These are phyloP conservation scores for Julus scandinavius DNA, from an alignment of 2,888 invertebrate genomes.

Conservation along the genomic window DNA sequence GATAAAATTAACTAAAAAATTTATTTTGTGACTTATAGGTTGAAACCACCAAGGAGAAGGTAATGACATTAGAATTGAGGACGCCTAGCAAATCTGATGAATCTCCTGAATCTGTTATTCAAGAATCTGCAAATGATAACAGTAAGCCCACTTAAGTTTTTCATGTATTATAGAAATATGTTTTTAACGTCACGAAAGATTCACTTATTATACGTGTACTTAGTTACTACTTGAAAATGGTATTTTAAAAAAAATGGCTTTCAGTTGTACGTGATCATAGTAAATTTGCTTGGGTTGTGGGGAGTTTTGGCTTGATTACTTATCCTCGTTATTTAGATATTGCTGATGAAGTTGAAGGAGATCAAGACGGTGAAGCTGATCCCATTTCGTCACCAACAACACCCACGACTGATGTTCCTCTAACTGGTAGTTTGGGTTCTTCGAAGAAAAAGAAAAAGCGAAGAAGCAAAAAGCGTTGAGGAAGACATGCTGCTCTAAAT, in stretches of 20 bases:
- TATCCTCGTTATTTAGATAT: neutral
- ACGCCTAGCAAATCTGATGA: slow-evolving; percentile 23
- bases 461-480: slow-evolving; percentile 59
- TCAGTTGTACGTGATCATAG: neutral
- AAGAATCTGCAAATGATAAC: slow-evolving; percentile 39
- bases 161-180: neutral
- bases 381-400: slow-evolving; percentile 22
- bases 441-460: slow-evolving; percentile 68
- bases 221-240: neutral
- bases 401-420: slow-evolving; percentile 67
- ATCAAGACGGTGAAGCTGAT: slow-evolving; percentile 49
- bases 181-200: neutral
- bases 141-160: neutral
- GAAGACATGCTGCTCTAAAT: neutral
- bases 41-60: slow-evolving; percentile 90
- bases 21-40: slow-evolving; percentile 71
- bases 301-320: neutral
- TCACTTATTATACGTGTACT: neutral
- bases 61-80: slow-evolving; percentile 85
- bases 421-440: slow-evolving; percentile 64
- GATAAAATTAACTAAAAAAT: neutral
- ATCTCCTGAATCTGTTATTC: slow-evolving; percentile 11
- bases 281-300: neutral
- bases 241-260: neutral
- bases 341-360: neutral